phyloP scores from a whole-genome alignment of 2,888 invertebrate genomes.

The Noctua pronuba region DNA sequence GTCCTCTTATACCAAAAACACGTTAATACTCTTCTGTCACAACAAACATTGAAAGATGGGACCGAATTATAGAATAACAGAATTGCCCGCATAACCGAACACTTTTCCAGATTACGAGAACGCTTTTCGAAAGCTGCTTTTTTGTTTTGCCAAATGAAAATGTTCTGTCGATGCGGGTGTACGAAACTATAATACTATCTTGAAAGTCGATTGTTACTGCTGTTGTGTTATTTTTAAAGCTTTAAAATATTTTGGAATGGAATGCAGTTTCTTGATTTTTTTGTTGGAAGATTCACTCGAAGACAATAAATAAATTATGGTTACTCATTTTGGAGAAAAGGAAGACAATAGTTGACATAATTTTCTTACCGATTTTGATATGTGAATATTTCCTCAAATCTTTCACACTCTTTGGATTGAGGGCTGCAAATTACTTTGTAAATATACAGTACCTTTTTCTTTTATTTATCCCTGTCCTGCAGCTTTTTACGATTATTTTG shows the following conservation, averaged over 20 bases:
- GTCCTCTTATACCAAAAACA: conserved; percentile 11
- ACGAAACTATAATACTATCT: conserved; percentile 37
- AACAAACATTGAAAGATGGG: conserved; percentile 11
- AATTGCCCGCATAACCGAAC: conserved; percentile 49
- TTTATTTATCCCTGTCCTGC: conserved; percentile 41
- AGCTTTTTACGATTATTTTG: conserved; percentile 70
- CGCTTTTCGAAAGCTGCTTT: conserved; percentile 51
- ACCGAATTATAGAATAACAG: conserved; percentile 26
- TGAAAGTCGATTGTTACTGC: conserved; percentile 19
- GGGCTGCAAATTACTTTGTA: conserved; percentile 58
- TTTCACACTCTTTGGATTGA: conserved; percentile 47
- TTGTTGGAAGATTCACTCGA: not conserved
- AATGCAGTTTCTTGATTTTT: conserved; percentile 16
- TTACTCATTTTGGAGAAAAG: not conserved
- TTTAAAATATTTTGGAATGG: conserved; percentile 22
- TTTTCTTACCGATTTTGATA: conserved; percentile 1
- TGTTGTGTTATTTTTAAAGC: conserved; percentile 36
- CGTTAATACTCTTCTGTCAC: conserved; percentile 16
- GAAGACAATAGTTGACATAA: not conserved
- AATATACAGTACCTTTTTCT: conserved; percentile 52
- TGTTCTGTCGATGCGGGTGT: conserved; percentile 53
- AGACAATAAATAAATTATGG: not conserved
- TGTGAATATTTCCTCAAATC: conserved; percentile 33
- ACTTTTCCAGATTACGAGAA: conserved; percentile 34
- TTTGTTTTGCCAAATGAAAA: conserved; percentile 37